Base-by-base conservation (phyloP, 2,113 vertebrate species). In the Vireo altiloquus region DNA sequence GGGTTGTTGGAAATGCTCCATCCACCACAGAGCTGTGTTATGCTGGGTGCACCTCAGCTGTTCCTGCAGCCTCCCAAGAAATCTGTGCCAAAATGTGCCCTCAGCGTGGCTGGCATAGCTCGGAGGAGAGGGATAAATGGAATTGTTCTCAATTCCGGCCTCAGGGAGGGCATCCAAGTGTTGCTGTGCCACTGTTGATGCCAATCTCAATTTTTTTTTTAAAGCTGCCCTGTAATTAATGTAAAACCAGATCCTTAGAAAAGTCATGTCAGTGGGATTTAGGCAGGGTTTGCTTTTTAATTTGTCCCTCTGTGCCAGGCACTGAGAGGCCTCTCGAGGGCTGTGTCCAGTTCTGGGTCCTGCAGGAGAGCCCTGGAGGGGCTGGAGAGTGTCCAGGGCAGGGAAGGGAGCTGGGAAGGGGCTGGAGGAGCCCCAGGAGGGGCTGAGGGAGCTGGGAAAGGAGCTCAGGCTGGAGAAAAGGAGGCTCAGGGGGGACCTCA, bases 11-110 rank as follows among this genome's bases (percentile, higher is more conserved):
- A 44, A 92, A 35, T 2, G 4, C 33, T 75, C 20, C 75, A 4
- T 24, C 39, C 22, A 37, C 27, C 31, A 24, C 4, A 6, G 49
- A 40, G 25, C 56, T 1, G 4, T 35, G 90, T 22, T 37, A 30
- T 78, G 65, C 42, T 40, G 79, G 39, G 17, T 52, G 33, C 49
- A 64, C 35, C 35, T 96, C 95, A 96, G 92, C 92, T 97, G 95
- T 94, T 95, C 65, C 69, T 84, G 46, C 89, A 91, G 69, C n/a
- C 47, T 69, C 47, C 60, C 69, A 20, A 57, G 84, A 74, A 81
- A 92, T 96, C 88, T 63, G 9, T 83, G 90, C 60, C 64, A 56
- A 71, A 74, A 83, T 86, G 28, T 78, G 87, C 86, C 66, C 59
- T 68, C 63, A 71, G 75, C 42, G 0, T 95, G 82, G 53, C 74